Evolutionary conservation across 1,140 invertebrate genomes (phyloP).

Genomic region (Pachypsylla venusta): DNA sequence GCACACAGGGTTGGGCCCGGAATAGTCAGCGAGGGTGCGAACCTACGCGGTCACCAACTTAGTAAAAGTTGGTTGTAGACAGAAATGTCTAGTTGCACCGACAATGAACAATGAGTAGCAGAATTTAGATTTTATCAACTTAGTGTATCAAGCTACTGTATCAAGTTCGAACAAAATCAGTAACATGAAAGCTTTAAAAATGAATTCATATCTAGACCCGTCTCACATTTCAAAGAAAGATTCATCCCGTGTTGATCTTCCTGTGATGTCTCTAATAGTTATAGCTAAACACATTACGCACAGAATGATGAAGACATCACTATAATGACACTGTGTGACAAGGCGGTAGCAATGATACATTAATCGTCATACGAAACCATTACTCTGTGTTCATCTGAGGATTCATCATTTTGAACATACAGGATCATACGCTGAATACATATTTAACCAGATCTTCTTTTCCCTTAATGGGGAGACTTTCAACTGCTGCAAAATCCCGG

Average conservation of each 20-base stretch:
- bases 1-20: too few relatives aligned
- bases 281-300: neutral
- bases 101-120: too few relatives aligned
- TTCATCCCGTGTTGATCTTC: neutral
- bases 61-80: too few relatives aligned
- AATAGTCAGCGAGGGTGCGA: too few relatives aligned
- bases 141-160: too few relatives aligned
- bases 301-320: constrained; percentile 8
- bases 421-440: neutral
- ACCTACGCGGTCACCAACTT: too few relatives aligned
- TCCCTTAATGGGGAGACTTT: too few relatives aligned
- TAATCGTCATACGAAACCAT: neutral
- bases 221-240: neutral
- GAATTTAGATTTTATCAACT: too few relatives aligned
- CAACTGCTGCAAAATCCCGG: too few relatives aligned
- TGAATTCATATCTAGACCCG: neutral
- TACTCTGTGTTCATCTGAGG: neutral
- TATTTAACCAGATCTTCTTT: neutral
- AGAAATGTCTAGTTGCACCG: too few relatives aligned
- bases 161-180: neutral
- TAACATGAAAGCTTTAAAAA: neutral
- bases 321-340: constrained; percentile 6
- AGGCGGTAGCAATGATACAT: constrained; percentile 7
- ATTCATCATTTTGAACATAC: neutral
- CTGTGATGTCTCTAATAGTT: too few relatives aligned